Conservation (phyloP, 1,140 invertebrate species). For the Dufourea novaeangliae region DNA sequence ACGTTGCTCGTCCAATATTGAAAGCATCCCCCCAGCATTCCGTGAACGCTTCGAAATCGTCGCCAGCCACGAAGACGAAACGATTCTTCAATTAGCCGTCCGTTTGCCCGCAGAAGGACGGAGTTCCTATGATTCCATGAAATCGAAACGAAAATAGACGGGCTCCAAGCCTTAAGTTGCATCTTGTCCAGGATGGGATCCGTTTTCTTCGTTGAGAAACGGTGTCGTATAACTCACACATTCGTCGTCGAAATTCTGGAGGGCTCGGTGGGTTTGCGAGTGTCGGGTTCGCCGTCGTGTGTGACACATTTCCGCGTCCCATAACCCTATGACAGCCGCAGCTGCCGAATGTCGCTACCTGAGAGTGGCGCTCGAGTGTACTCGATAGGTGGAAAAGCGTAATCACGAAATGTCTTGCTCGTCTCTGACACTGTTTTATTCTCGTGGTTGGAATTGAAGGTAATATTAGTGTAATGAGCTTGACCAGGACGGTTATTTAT, state of each 20-base stretch:
- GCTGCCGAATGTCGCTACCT: neutral
- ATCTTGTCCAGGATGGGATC: neutral
- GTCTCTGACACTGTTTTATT: too few relatives aligned
- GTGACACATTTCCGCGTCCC: neutral
- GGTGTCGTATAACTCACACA: slow-evolving; percentile 35
- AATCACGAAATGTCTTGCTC: too few relatives aligned
- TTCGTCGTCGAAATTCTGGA: slow-evolving; percentile 32
- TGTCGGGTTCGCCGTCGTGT: slow-evolving; percentile 20
- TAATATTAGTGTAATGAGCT: too few relatives aligned
- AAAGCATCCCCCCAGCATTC: neutral
- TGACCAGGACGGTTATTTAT: too few relatives aligned
- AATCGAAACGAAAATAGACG: slow-evolving; percentile 56
- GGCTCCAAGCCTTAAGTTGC: neutral
- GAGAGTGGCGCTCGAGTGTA: neutral
- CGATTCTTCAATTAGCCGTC: slow-evolving; percentile 34
- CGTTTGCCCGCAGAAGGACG: neutral
- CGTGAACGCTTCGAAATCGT: slow-evolving; percentile 1
- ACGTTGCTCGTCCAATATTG: too few relatives aligned
- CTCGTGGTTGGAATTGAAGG: too few relatives aligned
- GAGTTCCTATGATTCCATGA: slow-evolving; percentile 29
- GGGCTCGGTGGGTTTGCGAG: neutral
- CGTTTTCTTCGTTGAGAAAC: neutral
- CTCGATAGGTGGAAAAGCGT: neutral
- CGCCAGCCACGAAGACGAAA: neutral
- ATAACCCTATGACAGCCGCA: slow-evolving; percentile 3